These are phyloP conservation scores for Pangasius larnaudii DNA, from an alignment of 2,797 vertebrate genomes.

Conservation along the genomic window DNA sequence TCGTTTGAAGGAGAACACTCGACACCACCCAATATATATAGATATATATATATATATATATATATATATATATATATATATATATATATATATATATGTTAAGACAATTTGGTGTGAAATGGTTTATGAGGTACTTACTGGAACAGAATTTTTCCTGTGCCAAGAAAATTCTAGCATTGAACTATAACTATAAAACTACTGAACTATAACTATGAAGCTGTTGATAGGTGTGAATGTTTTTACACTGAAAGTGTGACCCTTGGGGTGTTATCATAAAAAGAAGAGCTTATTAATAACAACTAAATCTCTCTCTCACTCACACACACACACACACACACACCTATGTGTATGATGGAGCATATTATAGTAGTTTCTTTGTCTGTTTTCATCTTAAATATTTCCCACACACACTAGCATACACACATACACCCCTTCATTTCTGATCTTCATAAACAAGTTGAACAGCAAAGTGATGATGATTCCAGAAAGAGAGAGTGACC, in stretches of 20 bases:
- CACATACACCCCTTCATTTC: neutral
- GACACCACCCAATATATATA: neutral
- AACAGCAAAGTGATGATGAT: neutral
- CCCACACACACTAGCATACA: slow-evolving; percentile 26
- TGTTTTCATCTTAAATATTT: neutral
- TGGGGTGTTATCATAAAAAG: neutral
- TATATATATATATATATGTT: slow-evolving; percentile 6
- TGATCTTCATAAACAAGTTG: neutral
- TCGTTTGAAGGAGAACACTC: neutral
- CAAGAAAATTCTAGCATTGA: neutral
- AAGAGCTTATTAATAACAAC: neutral
- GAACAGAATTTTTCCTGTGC: neutral
- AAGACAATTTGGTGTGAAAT: neutral
- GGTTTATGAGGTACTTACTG: neutral
- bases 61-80: slow-evolving; percentile 17
- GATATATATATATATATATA: slow-evolving; percentile 20
- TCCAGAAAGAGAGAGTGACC: slow-evolving; percentile 21
- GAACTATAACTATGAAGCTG: neutral
- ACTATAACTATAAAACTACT: neutral
- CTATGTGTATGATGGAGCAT: neutral
- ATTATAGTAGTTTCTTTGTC: neutral
- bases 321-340: neutral
- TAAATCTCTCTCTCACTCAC: too few relatives aligned
- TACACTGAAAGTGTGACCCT: neutral
- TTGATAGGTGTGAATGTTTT: neutral